Evolutionary conservation across 2,797 vertebrate genomes (phyloP), one percentile per base, ranked within the genome.

Genomic region (Parauchenoglanis punctatus): DNA sequence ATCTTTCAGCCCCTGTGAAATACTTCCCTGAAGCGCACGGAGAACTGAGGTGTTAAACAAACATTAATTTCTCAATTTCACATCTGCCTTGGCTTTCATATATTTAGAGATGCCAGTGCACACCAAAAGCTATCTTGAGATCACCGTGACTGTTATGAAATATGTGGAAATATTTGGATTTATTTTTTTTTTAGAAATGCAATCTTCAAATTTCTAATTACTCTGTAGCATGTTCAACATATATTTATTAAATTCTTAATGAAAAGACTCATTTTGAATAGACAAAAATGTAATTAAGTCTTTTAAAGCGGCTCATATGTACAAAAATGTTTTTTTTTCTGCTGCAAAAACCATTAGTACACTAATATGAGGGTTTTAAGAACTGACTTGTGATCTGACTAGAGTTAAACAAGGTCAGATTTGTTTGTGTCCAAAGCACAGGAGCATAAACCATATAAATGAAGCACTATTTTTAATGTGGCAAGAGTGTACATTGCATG

Each of bases 41-140:
- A 85, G 85, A 88, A 87, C 85, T 77, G 87, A 86, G 88, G 88
- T 82, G 68, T 87, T 89, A 91, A 90, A 91, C 89, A 90, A 90
- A 89, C 88, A 91, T 86, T 89, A 83, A 91, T 87, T 91, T 91
- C 89, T 82, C 75, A 91, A 89, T 91, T 90, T 90, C 83, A 89
- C 76, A 89, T 90, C 88, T 88, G 85, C 86, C 86, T 82, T 52
- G 67, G 59, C 87, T 90, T 91, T 92, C 70, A 90, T 88, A 90
- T 91, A 91, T 91, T 90, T 90, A 90, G 86, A 91, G 86, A 91
- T 89, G 82, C 89, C 76, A 90, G 70, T 81, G 76, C 84, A 86
- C 83, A 82, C 82, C 72, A 70, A 76, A 84, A 87, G 85, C 82
- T 88, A 75, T 88, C 83, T 77, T 81, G 78, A 82, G 67, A 87